phyloP scores from a whole-genome alignment of 2,797 vertebrate genomes.

The Gobio occitaniae region DNA sequence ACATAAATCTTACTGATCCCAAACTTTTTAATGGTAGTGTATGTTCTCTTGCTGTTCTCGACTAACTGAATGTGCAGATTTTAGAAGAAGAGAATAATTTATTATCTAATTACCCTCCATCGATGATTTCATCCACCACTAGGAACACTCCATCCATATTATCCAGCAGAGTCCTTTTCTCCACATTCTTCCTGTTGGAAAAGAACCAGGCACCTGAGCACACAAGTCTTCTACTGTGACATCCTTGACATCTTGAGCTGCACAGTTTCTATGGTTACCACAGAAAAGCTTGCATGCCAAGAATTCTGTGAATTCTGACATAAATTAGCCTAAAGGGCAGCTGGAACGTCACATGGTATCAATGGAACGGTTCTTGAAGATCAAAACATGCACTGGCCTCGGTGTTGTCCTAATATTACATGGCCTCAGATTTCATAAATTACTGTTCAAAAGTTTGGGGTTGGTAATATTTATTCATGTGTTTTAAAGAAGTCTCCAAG shows the following conservation, averaged over 20 bases:
- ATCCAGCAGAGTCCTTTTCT: conserved; percentile 87
- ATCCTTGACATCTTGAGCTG: background rate
- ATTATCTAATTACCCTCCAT: conserved; percentile 75
- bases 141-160: conserved; percentile 92
- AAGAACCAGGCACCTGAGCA: conserved; percentile 17
- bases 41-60: background rate
- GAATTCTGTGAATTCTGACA: background rate
- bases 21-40: background rate
- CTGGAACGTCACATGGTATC: background rate
- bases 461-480: background rate
- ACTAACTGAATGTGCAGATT: background rate
- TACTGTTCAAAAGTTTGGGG: background rate
- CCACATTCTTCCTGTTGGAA: conserved; percentile 86
- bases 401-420: background rate
- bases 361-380: background rate
- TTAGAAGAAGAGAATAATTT: background rate
- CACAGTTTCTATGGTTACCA: conserved; percentile 30
- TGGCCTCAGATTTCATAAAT: background rate
- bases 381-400: background rate
- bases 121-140: conserved; percentile 92
- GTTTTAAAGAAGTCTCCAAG: background rate
- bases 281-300: background rate
- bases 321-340: background rate
- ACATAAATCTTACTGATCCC: background rate
- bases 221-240: conserved; percentile 9